Evolutionary conservation across 2,888 invertebrate species (phyloP).

Genomic region (Clusia tigrina): DNA sequence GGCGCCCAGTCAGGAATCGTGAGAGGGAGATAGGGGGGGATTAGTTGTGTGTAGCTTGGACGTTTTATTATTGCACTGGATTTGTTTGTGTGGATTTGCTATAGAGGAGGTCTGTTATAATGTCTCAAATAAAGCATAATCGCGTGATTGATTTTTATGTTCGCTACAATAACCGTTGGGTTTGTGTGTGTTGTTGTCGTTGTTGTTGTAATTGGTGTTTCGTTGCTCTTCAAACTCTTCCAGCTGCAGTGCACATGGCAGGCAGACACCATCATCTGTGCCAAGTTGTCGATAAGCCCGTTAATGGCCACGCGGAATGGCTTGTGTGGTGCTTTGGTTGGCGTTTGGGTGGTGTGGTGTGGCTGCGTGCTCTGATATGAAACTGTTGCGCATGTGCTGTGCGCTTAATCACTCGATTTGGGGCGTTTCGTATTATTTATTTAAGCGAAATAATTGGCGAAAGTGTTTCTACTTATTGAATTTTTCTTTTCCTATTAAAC

Average conservation of each 20-base stretch:
- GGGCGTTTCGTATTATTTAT: conserved; percentile 32
- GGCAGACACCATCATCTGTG: not conserved
- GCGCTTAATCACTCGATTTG: conserved; percentile 15
- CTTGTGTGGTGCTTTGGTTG: conserved; percentile 1
- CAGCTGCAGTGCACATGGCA: no score
- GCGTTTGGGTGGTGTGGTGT: not conserved
- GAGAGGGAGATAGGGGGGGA: not conserved
- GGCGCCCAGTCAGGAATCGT: no score
- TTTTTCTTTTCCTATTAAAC: not conserved
- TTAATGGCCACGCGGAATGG: no score
- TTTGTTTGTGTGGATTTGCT: conserved; percentile 1
- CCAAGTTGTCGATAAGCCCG: no score
- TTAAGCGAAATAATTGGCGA: conserved; percentile 39
- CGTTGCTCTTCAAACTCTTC: no score
- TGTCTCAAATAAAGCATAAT: not conserved
- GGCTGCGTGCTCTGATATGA: conserved; percentile 13
- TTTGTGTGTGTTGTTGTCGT: not conserved
- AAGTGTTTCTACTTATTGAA: conserved; percentile 31
- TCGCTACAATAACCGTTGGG: not conserved
- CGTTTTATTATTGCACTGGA: not conserved
- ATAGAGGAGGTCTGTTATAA: not conserved
- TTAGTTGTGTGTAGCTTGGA: not conserved
- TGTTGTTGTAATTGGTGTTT: conserved; percentile 12
- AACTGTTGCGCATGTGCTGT: conserved; percentile 20
- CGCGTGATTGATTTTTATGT: not conserved